Conservation (phyloP, 1,140 invertebrate genomes). For the Drosophila tsacasi region DNA sequence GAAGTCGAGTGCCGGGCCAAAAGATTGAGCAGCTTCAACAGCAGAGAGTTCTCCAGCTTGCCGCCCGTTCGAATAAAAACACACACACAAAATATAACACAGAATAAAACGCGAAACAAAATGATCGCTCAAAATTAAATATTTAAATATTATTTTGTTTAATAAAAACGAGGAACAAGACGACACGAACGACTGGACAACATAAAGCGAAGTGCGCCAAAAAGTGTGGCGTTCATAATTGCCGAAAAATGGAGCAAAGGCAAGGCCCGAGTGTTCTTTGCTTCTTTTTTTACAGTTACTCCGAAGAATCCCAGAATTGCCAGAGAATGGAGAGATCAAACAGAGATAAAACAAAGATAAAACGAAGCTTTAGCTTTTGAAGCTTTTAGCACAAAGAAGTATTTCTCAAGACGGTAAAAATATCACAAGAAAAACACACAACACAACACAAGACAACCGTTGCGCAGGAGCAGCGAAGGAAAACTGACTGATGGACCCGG, state of each 20-base stretch:
- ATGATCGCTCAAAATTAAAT: constrained; percentile 1
- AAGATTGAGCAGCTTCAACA: constrained; percentile 73
- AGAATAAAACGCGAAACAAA: not conserved
- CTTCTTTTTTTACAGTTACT: constrained; percentile 50
- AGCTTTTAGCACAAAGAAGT: constrained; percentile 8
- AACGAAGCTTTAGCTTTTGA: constrained; percentile 30
- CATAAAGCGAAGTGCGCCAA: constrained; percentile 74
- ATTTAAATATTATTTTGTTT: constrained; percentile 16
- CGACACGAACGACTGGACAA: constrained; percentile 66
- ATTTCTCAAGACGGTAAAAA: not conserved
- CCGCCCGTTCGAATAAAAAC: constrained; percentile 36
- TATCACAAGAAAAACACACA: constrained; percentile 12
- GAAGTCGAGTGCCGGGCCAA: constrained; percentile 64
- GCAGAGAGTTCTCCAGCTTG: constrained; percentile 82
- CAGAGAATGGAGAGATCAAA: constrained; percentile 8
- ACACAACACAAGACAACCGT: constrained; percentile 43
- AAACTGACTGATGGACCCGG: constrained; percentile 57
- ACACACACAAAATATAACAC: constrained; percentile 25
- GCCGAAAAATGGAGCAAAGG: constrained; percentile 12
- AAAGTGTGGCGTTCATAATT: constrained; percentile 66
- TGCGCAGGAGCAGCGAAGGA: constrained; percentile 56
- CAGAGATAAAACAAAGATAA: constrained; percentile 10
- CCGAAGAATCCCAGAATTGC: constrained; percentile 1
- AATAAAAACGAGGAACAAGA: constrained; percentile 30
- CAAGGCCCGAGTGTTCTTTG: not conserved